These are phyloP conservation scores for Volucella inanis DNA, from an alignment of 2,888 invertebrate species.

Conservation along the genomic window DNA sequence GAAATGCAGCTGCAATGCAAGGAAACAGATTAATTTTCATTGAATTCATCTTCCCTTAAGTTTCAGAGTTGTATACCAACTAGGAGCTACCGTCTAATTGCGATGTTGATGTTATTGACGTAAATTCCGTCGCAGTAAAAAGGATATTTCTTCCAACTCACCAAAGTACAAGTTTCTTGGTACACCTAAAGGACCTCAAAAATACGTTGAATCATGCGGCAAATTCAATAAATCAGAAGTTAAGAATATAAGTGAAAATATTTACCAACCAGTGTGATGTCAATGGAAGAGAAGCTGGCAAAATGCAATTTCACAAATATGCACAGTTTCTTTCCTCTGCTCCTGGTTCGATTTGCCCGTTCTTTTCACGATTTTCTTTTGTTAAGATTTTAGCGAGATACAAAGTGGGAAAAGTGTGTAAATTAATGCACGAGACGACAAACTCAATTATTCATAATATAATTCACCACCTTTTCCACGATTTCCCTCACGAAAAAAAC, in stretches of 20 bases:
- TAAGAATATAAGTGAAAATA: background rate
- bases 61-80: no score
- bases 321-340: conserved; percentile 6
- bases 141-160: background rate
- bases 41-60: background rate
- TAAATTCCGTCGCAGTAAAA: no score
- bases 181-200: no score
- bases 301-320: conserved; percentile 22
- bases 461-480: conserved; percentile 58
- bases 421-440: conserved; percentile 31
- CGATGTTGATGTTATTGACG: no score
- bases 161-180: background rate
- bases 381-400: background rate
- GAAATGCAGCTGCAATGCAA: conserved; percentile 60
- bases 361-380: background rate
- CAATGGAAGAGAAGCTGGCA: conserved; percentile 32
- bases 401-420: conserved; percentile 51
- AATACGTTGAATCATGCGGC: no score
- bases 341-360: background rate
- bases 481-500: background rate
- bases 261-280: conserved; percentile 46
- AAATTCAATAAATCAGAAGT: background rate
- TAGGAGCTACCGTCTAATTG: no score
- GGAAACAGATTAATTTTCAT: conserved; percentile 43
- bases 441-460: conserved; percentile 40